These are phyloP conservation scores for Phaedon cochleariae DNA, from an alignment of 2,888 invertebrate species.

Conservation along the genomic window DNA sequence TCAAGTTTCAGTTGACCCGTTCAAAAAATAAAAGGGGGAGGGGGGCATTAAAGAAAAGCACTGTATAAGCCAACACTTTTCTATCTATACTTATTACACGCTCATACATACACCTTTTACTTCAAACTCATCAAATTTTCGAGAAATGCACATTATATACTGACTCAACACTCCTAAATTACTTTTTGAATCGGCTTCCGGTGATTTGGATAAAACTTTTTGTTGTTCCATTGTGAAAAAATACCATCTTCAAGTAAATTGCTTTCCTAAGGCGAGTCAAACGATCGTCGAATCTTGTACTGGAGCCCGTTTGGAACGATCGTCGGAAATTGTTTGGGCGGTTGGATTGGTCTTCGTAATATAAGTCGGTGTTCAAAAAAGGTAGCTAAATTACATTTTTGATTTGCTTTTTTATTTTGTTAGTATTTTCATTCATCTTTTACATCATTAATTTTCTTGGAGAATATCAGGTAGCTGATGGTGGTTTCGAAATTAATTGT, in stretches of 20 bases:
- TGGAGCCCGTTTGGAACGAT: not conserved
- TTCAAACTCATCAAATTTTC: not conserved
- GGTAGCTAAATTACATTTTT: constrained; percentile 53
- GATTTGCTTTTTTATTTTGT: constrained; percentile 51
- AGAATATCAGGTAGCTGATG: constrained; percentile 52
- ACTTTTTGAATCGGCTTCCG: constrained; percentile 52
- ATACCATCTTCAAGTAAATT: constrained; percentile 53
- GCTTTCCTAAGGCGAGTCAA: constrained; percentile 40
- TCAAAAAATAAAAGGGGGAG: no score
- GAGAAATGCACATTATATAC: constrained; percentile 25
- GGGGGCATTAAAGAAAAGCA: no score
- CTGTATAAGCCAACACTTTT: no score
- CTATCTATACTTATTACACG: not conserved
- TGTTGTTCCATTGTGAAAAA: constrained; percentile 50
- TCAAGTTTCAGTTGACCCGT: no score
- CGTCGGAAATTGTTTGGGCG: constrained; percentile 17
- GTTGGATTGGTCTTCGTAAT: constrained; percentile 27
- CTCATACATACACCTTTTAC: not conserved
- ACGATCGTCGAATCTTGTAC: constrained; percentile 16
- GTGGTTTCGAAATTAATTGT: constrained; percentile 39
- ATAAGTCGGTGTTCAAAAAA: constrained; percentile 50
- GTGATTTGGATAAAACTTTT: constrained; percentile 48
- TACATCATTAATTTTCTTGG: constrained; percentile 51
- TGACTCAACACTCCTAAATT: constrained; percentile 48
- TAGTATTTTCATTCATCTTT: constrained; percentile 54